These are phyloP conservation scores for Sphinx pinastri DNA, from an alignment of 2,888 invertebrate species.

Conservation along the genomic window DNA sequence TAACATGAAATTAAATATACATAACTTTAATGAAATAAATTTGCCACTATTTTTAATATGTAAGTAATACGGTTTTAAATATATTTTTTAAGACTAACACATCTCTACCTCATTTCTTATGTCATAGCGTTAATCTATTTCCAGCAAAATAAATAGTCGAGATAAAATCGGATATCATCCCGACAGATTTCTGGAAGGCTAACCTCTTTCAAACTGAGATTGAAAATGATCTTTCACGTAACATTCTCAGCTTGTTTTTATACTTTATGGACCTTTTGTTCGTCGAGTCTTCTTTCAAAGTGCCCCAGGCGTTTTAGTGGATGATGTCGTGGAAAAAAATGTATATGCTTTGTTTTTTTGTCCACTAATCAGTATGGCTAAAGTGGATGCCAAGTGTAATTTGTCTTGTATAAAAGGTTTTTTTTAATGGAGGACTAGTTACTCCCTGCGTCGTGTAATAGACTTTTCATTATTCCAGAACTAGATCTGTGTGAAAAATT, in stretches of 20 bases:
- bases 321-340: neutral
- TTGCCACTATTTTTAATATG: no score
- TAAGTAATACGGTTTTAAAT: no score
- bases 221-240: slow-evolving; percentile 19
- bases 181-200: slow-evolving; percentile 16
- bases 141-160: slow-evolving; percentile 19
- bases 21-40: no score
- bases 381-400: neutral
- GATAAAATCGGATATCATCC: slow-evolving; percentile 6
- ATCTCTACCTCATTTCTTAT: neutral
- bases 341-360: slow-evolving; percentile 1
- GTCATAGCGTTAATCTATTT: slow-evolving; percentile 15
- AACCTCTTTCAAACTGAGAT: slow-evolving; percentile 5
- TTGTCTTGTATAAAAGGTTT: no score
- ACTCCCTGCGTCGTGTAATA: neutral
- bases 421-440: no score
- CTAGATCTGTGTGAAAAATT: no score
- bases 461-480: no score
- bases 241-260: slow-evolving; percentile 9
- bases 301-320: slow-evolving; percentile 12
- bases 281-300: neutral
- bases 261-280: slow-evolving; percentile 11
- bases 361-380: neutral
- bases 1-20: no score
- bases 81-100: no score